Conservation (phyloP, 2,888 invertebrate species). For the Quadroppia sp. region DNA sequence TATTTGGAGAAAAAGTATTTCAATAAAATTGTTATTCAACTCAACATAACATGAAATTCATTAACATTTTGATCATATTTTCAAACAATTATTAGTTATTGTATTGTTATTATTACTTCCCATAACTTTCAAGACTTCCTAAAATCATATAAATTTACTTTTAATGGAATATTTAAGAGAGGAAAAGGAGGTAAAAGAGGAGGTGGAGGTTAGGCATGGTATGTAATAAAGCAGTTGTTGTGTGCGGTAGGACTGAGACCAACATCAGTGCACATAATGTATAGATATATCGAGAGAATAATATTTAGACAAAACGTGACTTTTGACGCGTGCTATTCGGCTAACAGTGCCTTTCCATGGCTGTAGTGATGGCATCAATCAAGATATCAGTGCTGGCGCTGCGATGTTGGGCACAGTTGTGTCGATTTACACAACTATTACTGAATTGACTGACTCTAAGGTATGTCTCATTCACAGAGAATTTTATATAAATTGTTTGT, state of each 20-base stretch:
- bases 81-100: conserved; percentile 9
- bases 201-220: neutral
- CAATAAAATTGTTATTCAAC: too few species aligned
- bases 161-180: conserved; percentile 21
- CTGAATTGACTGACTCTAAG: conserved; percentile 1
- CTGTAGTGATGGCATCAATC: conserved; percentile 26
- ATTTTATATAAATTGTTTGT: neutral
- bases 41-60: too few species aligned
- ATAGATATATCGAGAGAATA: neutral
- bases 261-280: conserved; percentile 1
- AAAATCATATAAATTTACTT: conserved; percentile 25
- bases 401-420: neutral
- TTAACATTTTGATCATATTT: conserved; percentile 36
- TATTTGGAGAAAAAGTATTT: too few species aligned
- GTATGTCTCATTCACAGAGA: neutral
- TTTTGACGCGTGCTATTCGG: conserved; percentile 33
- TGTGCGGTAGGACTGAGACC: conserved; percentile 27
- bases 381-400: neutral
- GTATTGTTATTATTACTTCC: neutral
- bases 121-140: conserved; percentile 15
- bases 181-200: conserved; percentile 25
- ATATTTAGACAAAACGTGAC: conserved; percentile 29
- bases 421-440: neutral
- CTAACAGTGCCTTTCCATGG: conserved; percentile 16
- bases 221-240: conserved; percentile 23